Evolutionary conservation across 2,113 vertebrate species (phyloP), one percentile per base, ranked within the genome.

Genomic region (Calidris pugnax): DNA sequence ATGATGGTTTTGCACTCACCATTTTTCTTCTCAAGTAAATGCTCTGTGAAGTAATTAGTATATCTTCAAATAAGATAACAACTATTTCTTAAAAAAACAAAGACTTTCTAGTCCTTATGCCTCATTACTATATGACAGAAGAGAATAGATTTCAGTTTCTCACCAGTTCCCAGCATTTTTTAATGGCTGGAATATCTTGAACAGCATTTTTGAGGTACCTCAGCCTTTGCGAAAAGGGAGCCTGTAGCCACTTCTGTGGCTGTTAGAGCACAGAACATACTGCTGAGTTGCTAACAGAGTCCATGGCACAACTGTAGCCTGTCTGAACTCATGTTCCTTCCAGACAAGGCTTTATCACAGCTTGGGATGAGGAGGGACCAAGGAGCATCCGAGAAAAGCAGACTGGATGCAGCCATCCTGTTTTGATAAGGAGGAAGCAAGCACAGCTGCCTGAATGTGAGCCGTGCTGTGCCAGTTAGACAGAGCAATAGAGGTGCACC

Each of bases 401-500:
- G 35, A 30, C 9, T 26, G 62, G 20, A 33, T 71, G 9, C 20
- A 64, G 7, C 18, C n/a, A 21, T 13, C 37, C 41, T 39, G 6
- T 41, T 82, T 33, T 59, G 37, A 8, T 33, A 28, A 63, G 17
- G 30, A 82, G 8, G 11, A 12, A 47, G 8, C 16, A 32, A 75
- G 35, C 28, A 51, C 0, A 64, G 11, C 2, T 80, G 17, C 20
- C 37, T 55, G 63, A 79, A 55, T 1, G 9, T 14, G 23, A 56
- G 19, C 18, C 24, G 5, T 22, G 39, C 1, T 2, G 12, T 85
- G 28, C 28, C 71, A 47, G 47, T 39, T 33, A 28, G 43, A 63
- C 0, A 1, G 62, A 51, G 22, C 14, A 18, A 12, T 4, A 37
- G n/a, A 39, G 9, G 4, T 69, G 35, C 23, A 67, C 28, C 27